Evolutionary conservation across 2,113 vertebrate species (phyloP).

Genomic region (Syngnathus floridae): DNA sequence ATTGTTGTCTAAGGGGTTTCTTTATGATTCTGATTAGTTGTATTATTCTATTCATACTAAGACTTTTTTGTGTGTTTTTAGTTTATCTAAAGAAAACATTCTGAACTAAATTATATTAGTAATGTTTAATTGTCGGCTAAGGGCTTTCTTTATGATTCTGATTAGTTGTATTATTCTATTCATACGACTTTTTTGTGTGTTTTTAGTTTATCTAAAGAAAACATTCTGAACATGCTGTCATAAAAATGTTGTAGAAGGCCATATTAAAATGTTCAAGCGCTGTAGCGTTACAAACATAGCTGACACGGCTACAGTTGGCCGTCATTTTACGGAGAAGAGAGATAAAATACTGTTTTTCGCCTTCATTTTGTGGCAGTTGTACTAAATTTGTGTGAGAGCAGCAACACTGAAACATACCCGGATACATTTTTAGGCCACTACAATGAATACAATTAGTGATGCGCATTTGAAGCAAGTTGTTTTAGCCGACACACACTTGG

Average conservation of each 20-base stretch:
- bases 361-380: background rate
- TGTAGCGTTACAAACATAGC: background rate
- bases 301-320: background rate
- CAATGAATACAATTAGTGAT: background rate
- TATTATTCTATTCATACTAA: background rate
- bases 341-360: background rate
- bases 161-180: background rate
- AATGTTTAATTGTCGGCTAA: conserved; percentile 6
- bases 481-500: conserved; percentile 2
- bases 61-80: too few species aligned
- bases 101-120: conserved; percentile 19
- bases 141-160: background rate
- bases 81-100: too few species aligned
- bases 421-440: conserved; percentile 17
- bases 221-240: background rate
- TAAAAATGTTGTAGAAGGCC: background rate
- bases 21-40: background rate
- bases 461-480: background rate
- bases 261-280: background rate
- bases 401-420: background rate
- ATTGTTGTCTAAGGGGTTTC: conserved; percentile 1
- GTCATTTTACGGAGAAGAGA: background rate
- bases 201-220: too few species aligned
- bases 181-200: too few species aligned
- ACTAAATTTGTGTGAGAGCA: background rate